Conservation (phyloP, 2,888 invertebrate genomes). For the Dyspetes luteomarginatus region DNA sequence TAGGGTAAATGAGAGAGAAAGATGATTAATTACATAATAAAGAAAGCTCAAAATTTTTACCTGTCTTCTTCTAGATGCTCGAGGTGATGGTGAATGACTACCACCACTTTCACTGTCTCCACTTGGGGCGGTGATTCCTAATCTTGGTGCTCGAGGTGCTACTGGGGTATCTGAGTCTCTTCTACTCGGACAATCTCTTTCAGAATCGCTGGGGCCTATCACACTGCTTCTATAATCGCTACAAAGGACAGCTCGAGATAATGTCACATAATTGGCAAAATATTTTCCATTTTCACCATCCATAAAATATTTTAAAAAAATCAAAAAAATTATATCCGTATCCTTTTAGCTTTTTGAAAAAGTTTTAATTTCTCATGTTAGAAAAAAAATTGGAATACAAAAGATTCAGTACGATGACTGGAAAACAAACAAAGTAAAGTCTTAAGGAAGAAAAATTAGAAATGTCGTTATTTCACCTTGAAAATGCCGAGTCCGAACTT, state of each 20-base stretch:
- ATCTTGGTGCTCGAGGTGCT: conserved; percentile 84
- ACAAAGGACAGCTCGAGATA: conserved; percentile 82
- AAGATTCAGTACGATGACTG: background rate
- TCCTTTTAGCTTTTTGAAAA: no score
- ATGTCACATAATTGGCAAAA: conserved; percentile 63
- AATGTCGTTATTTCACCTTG: conserved; percentile 87
- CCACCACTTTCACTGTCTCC: conserved; percentile 95
- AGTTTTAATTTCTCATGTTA: no score
- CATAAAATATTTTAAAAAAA: no score
- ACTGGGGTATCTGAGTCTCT: conserved; percentile 87
- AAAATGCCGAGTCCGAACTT: conserved; percentile 96
- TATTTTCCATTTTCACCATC: background rate
- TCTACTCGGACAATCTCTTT: conserved; percentile 91
- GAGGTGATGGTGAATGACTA: conserved; percentile 93
- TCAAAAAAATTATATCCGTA: background rate
- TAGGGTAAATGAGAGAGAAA: background rate
- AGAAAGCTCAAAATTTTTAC: conserved; percentile 79
- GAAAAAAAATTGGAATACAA: no score
- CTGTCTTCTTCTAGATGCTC: conserved; percentile 92
- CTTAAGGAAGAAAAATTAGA: background rate
- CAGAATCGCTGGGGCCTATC: conserved; percentile 95
- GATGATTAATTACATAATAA: no score
- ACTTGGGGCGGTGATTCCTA: conserved; percentile 88
- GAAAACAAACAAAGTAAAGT: background rate
- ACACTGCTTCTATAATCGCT: conserved; percentile 97